A percentile compares a stretch with the other conserved stretches of the same genome.
phyloP scores from a whole-genome alignment of 2,888 invertebrate genomes.

The Diabrotica balteata region DNA sequence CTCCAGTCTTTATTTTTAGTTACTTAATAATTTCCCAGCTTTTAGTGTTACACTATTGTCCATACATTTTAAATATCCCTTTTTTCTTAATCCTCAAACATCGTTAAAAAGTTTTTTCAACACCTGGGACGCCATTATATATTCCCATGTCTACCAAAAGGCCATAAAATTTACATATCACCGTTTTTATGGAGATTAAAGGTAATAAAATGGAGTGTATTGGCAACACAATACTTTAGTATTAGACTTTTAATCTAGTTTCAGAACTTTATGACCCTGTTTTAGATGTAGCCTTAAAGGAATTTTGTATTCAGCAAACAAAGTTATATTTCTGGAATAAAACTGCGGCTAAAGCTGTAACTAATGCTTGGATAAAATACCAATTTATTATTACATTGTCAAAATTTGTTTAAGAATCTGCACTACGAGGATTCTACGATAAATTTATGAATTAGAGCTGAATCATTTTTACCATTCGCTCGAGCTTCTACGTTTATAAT shows the following conservation, averaged over 20 bases:
- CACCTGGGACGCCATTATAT: background rate
- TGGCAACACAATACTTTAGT: background rate
- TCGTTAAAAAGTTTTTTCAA: background rate
- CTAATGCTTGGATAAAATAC: too few species aligned
- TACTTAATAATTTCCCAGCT: background rate
- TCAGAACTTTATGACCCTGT: background rate
- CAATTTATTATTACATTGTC: too few species aligned
- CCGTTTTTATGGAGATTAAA: conserved; percentile 10
- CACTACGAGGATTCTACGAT: too few species aligned
- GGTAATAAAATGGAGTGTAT: conserved; percentile 6
- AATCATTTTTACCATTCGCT: too few species aligned
- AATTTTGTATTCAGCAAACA: too few species aligned
- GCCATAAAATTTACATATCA: conserved; percentile 10
- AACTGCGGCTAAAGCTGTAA: too few species aligned
- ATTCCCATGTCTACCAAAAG: conserved; percentile 2
- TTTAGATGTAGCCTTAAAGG: too few species aligned
- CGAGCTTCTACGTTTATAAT: too few species aligned
- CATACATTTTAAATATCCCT: conserved; percentile 1
- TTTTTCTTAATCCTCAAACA: background rate
- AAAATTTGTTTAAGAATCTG: too few species aligned
- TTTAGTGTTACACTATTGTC: background rate
- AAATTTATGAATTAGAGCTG: too few species aligned
- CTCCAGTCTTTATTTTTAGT: too few species aligned
- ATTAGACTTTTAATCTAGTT: background rate
- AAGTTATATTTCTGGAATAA: too few species aligned